Percentiles rank a stretch among this genome's conserved stretches.
phyloP scores from a whole-genome alignment of 2,113 vertebrate genomes.

The Aptenodytes forsteri region DNA sequence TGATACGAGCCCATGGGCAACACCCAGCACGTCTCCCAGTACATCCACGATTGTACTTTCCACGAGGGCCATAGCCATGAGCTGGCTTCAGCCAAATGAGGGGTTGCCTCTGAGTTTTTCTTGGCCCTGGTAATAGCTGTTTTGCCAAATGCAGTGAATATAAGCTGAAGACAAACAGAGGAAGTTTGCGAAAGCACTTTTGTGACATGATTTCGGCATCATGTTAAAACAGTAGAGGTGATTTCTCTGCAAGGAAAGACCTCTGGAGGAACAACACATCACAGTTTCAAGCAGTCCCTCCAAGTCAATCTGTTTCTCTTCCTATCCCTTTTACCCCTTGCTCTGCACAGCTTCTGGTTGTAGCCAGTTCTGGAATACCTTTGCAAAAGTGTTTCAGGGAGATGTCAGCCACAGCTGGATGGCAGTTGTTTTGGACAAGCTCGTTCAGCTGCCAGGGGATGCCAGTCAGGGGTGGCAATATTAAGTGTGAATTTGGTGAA shows the following conservation, averaged over 20 bases:
- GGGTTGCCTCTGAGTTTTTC: not conserved
- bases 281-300: not conserved
- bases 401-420: not conserved
- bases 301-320: not conserved
- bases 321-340: not conserved
- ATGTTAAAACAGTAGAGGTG: not conserved
- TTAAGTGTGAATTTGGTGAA: not conserved
- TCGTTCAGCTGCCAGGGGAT: not conserved
- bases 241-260: not conserved
- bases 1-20: not conserved
- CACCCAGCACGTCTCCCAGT: not conserved
- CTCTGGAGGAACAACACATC: not conserved
- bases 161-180: not conserved
- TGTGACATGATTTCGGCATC: not conserved
- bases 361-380: not conserved
- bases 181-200: not conserved
- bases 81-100: not conserved
- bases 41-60: not conserved
- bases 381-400: not conserved
- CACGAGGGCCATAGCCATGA: not conserved
- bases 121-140: not conserved
- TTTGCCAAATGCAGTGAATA: not conserved
- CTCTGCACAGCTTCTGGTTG: not conserved
- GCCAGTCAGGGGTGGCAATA: not conserved
- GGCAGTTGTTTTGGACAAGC: not conserved